phyloP scores from a whole-genome alignment of 2,113 vertebrate genomes.

The Aegithalos caudatus region DNA sequence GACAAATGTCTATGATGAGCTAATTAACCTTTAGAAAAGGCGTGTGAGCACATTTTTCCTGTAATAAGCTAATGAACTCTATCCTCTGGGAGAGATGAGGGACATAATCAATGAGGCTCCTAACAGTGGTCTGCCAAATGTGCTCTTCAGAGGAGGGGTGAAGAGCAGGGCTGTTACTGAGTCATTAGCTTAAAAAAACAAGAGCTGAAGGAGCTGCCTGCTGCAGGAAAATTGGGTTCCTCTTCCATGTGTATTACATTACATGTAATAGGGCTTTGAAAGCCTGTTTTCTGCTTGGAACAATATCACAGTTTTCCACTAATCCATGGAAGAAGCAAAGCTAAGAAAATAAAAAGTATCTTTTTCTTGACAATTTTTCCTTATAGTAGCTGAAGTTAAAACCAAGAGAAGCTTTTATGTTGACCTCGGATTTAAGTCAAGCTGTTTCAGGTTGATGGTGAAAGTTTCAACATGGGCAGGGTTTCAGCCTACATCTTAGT shows the following conservation, averaged over 20 bases:
- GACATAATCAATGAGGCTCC: background rate
- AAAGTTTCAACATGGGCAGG: background rate
- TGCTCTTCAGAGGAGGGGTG: background rate
- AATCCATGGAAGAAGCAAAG: background rate
- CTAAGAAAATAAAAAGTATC: background rate
- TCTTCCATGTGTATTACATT: background rate
- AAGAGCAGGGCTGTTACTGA: background rate
- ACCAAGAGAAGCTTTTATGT: background rate
- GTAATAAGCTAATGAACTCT: background rate
- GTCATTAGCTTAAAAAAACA: background rate
- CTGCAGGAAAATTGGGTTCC: background rate
- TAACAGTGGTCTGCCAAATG: background rate
- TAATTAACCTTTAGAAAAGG: slow-evolving; percentile 21
- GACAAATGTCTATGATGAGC: background rate
- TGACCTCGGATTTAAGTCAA: background rate
- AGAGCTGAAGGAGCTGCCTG: background rate
- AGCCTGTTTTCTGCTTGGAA: background rate
- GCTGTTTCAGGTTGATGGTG: background rate
- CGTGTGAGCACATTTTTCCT: background rate
- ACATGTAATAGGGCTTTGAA: background rate
- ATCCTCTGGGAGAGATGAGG: background rate
- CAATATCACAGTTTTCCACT: background rate
- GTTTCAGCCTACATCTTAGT: background rate
- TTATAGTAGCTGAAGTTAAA: background rate
- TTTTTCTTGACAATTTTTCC: background rate